These are phyloP conservation scores for Dorcus hopei DNA, from an alignment of 2,888 invertebrate genomes.

Conservation along the genomic window DNA sequence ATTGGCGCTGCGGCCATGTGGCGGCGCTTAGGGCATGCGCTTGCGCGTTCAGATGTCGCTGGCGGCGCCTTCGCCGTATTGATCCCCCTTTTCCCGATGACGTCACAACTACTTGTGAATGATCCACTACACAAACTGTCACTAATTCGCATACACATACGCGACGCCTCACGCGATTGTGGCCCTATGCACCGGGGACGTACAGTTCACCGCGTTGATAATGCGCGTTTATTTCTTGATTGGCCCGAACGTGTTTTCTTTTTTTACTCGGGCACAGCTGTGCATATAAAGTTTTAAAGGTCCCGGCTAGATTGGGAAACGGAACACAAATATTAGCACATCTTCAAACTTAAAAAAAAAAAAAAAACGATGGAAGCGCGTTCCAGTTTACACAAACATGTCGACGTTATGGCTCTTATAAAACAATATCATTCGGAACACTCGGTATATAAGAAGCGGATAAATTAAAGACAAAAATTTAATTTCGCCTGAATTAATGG, in stretches of 20 bases:
- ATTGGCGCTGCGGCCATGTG: constrained; percentile 3
- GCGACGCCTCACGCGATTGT: constrained; percentile 4
- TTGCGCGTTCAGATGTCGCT: constrained; percentile 14
- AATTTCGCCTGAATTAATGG: no score
- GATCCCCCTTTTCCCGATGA: constrained; percentile 37
- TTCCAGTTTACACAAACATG: no score
- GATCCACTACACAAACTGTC: constrained; percentile 44
- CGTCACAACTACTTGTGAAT: constrained; percentile 46
- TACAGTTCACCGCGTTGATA: not conserved
- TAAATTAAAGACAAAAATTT: no score
- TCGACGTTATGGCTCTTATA: no score
- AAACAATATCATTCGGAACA: no score
- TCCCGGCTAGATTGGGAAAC: not conserved
- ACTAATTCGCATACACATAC: constrained; percentile 32
- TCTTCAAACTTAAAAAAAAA: no score
- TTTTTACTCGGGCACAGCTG: constrained; percentile 11
- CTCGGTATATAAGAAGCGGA: no score
- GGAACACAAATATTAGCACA: constrained; percentile 13
- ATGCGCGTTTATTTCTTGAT: constrained; percentile 10
- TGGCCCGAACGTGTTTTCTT: constrained; percentile 15
- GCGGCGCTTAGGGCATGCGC: constrained; percentile 5
- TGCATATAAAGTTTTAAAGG: constrained; percentile 15
- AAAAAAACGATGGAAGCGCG: no score
- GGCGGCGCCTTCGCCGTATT: constrained; percentile 31
- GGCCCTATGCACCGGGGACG: not conserved